Conservation (phyloP, 2,888 invertebrate species). For the Dolomedes plantarius region DNA sequence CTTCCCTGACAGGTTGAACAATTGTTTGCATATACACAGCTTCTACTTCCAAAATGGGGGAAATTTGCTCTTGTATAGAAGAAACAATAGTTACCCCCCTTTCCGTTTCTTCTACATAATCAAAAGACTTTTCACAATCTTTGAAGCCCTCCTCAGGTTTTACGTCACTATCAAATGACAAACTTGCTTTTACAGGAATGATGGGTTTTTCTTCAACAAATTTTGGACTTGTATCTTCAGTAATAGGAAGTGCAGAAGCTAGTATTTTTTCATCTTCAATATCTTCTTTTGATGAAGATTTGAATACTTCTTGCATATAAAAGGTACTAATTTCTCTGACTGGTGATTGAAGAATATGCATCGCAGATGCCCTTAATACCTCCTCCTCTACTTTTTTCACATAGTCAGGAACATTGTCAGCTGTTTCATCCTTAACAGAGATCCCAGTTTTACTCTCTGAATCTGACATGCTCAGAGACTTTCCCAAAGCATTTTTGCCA, state of each 20-base stretch:
- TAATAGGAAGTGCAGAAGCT: neutral
- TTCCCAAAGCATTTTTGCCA: too few species aligned
- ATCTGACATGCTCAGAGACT: neutral
- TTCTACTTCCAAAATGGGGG: neutral
- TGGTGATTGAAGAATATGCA: neutral
- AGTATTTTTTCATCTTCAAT: neutral
- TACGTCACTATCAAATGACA: constrained; percentile 7
- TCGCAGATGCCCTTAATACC: neutral
- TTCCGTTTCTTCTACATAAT: constrained; percentile 9
- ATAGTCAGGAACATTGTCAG: neutral
- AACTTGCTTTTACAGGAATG: constrained; percentile 15
- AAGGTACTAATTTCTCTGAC: neutral
- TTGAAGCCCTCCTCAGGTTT: too few species aligned
- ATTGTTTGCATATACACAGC: neutral
- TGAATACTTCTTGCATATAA: constrained; percentile 25
- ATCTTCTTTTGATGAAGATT: neutral
- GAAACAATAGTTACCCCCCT: neutral
- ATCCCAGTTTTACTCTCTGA: neutral
- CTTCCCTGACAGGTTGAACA: neutral
- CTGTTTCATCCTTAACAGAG: neutral
- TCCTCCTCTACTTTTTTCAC: neutral
- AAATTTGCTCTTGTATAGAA: neutral
- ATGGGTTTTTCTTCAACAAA: constrained; percentile 30
- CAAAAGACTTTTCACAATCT: too few species aligned
- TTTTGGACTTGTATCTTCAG: neutral